Evolutionary conservation across 2,888 invertebrate species (phyloP).

Genomic region (Andrena fulva): DNA sequence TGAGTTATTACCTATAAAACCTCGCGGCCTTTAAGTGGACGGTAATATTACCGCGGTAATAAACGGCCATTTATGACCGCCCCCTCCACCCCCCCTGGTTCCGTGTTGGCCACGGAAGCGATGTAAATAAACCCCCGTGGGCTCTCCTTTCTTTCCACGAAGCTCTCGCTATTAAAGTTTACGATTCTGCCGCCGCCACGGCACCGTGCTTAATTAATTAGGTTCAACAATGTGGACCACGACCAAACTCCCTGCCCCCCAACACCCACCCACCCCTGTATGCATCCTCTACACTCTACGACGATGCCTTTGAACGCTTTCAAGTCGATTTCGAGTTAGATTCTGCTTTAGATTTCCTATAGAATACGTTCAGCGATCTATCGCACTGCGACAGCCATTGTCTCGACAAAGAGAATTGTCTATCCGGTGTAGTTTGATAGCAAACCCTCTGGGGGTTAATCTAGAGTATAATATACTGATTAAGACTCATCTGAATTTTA

Average conservation of each 20-base stretch:
- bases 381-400: no score
- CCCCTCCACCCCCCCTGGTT: conserved; percentile 40
- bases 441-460: no score
- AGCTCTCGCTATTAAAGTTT: conserved; percentile 72
- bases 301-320: neutral
- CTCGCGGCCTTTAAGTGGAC: conserved; percentile 76
- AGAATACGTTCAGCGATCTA: no score
- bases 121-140: conserved; percentile 68
- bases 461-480: no score
- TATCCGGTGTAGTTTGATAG: no score
- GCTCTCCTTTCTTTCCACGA: conserved; percentile 70
- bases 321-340: no score
- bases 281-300: no score
- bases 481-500: no score
- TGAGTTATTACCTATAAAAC: conserved; percentile 82
- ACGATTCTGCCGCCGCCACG: conserved; percentile 69
- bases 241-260: conserved; percentile 30
- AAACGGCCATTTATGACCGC: conserved; percentile 79
- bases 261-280: no score
- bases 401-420: no score
- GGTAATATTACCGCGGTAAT: conserved; percentile 81
- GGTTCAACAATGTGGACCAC: conserved; percentile 61
- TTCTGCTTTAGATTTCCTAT: no score
- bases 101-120: conserved; percentile 69
- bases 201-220: conserved; percentile 76